Evolutionary conservation across 2,888 invertebrate species (phyloP).

Genomic region (Camponotus fellah): DNA sequence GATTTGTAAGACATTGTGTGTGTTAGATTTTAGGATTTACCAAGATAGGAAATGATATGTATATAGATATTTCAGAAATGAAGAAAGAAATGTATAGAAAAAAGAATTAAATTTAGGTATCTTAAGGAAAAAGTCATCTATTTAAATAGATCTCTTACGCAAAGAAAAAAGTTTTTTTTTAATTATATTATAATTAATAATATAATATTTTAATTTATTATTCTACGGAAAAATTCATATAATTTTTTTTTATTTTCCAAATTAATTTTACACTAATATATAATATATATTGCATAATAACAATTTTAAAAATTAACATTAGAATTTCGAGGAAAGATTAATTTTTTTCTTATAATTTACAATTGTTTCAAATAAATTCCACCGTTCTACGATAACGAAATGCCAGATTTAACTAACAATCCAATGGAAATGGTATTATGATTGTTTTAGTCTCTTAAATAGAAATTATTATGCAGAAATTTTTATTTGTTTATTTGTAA

Average conservation of each 20-base stretch:
- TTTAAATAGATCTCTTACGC: neutral
- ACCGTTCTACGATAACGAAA: constrained; percentile 90
- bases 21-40: too few species aligned
- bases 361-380: constrained; percentile 80
- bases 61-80: neutral
- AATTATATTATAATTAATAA: neutral
- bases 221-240: neutral
- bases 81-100: too few species aligned
- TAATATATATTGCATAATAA: neutral
- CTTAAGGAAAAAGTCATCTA: too few species aligned
- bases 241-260: neutral
- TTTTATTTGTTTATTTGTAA: neutral
- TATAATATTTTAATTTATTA: neutral
- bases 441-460: neutral
- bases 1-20: neutral
- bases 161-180: neutral
- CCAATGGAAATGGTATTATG: neutral
- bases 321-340: neutral
- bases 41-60: neutral
- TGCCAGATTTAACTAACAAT: neutral
- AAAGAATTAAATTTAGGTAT: too few species aligned
- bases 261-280: neutral
- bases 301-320: neutral
- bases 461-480: too few species aligned
- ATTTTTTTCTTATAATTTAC: neutral